These are phyloP conservation scores for Chymomyza caudatula DNA, from an alignment of 2,888 invertebrate species.

Conservation along the genomic window DNA sequence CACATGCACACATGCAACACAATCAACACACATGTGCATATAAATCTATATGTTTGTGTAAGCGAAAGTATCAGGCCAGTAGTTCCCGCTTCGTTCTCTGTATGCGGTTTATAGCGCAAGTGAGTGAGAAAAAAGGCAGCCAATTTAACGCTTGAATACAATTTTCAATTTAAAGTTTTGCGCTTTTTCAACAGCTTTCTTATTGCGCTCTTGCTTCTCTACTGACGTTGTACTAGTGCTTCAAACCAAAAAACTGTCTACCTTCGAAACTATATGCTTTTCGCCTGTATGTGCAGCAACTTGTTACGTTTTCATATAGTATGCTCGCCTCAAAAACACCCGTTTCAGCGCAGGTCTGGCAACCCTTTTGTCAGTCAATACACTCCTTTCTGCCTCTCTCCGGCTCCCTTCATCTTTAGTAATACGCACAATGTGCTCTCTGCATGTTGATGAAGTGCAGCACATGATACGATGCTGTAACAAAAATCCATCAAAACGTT, in stretches of 20 bases:
- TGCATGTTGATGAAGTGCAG: not conserved
- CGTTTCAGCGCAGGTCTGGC: not conserved
- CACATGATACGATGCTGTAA: not conserved
- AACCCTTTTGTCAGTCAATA: not conserved
- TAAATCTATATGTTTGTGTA: not conserved
- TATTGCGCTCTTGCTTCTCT: constrained; percentile 11
- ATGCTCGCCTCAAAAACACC: constrained; percentile 28
- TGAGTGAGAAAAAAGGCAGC: constrained; percentile 43
- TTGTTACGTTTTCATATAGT: constrained; percentile 53
- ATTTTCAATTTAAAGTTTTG: constrained; percentile 71
- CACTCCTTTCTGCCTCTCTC: not conserved
- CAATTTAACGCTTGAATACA: constrained; percentile 73
- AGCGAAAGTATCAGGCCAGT: not conserved
- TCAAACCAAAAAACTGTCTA: not conserved
- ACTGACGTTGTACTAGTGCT: no score
- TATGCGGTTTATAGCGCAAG: not conserved
- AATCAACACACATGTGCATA: not conserved
- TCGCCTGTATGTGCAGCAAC: constrained; percentile 30
- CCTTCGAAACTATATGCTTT: not conserved
- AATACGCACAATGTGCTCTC: not conserved
- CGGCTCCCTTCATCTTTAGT: no score
- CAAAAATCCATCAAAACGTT: not conserved
- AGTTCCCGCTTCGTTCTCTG: not conserved
- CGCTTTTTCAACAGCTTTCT: constrained; percentile 43
- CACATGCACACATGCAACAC: not conserved